Percentiles rank a stretch among this genome's conserved stretches.
phyloP scores from a whole-genome alignment of 2,888 invertebrate genomes.

The Ptychoptera albimana region DNA sequence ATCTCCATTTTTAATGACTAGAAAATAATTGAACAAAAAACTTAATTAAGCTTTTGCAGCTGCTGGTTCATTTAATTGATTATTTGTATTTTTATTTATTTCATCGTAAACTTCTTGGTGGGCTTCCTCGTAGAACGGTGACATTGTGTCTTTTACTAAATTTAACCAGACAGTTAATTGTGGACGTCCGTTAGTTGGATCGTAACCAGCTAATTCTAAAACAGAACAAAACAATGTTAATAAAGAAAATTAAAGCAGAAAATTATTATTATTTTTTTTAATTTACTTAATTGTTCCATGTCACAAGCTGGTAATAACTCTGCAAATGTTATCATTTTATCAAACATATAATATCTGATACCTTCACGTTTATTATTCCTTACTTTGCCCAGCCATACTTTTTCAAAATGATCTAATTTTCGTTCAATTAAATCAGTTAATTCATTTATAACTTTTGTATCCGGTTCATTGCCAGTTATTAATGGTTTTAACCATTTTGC shows the following conservation, averaged over 20 bases:
- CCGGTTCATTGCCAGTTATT: constrained; percentile 32
- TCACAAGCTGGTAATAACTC: constrained; percentile 62
- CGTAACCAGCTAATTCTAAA: constrained; percentile 48
- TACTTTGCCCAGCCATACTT: constrained; percentile 30
- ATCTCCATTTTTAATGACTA: no score
- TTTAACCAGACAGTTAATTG: constrained; percentile 47
- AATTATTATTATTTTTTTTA: no score
- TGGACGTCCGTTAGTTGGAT: constrained; percentile 40
- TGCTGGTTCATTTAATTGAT: constrained; percentile 16
- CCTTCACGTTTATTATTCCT: constrained; percentile 12
- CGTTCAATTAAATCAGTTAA: constrained; percentile 19
- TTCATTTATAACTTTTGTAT: constrained; percentile 17
- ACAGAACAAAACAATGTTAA: constrained; percentile 9
- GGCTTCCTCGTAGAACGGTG: constrained; percentile 48
- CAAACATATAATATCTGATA: constrained; percentile 28
- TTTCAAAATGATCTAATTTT: constrained; percentile 40
- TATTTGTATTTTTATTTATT: constrained; percentile 17
- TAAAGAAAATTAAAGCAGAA: constrained; percentile 4
- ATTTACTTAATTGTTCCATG: constrained; percentile 58
- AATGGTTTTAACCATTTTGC: constrained; percentile 35
- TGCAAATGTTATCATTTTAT: constrained; percentile 48
- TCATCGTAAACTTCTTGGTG: constrained; percentile 22
- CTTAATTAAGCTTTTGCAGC: constrained; percentile 14
- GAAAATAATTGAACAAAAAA: no score
- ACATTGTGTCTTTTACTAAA: constrained; percentile 40